Evolutionary conservation across 2,113 vertebrate genomes (phyloP), one percentile per base, ranked within the genome.

Genomic region (Stercorarius parasiticus): DNA sequence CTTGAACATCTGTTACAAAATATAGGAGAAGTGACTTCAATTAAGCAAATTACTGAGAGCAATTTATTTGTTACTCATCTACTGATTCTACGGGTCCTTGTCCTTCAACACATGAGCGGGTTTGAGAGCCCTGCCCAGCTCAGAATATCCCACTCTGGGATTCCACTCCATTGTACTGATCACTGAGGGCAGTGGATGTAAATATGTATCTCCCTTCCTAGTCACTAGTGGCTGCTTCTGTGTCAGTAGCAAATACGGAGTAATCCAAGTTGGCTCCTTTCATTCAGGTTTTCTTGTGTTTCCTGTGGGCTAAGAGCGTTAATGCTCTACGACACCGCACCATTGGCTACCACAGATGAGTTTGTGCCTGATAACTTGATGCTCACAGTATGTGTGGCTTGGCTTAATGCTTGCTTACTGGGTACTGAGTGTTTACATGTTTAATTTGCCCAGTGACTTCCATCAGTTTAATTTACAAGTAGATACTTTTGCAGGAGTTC

Each of bases 261-360:
- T 26, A 32, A 18, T 10, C 12, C 4, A 20, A 49, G 9, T 64
- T 47, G n/a, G 38, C 62, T 43, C 58, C 34, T 43, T 76, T 36
- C 3, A 3, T 32, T 74, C 11, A 27, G 43, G 9, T 65, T 58
- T 50, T 79, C 43, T 23, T 36, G 42, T 0, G 3, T 65, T 65
- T 74, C 38, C 34, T 74, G 55, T 36, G 71, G 25, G 12, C 56
- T 38, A 23, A 36, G 61, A 43, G 22, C 22, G 18, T 53, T 25
- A 17, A 15, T 36, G 38, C 2, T 0, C 23, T 15, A 3, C 32
- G 66, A 5, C 50, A 12, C 13, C 20, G 5, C 50, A 12, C 13
- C 20, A 5, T 16, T 64, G 66, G 34, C 71, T 53, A 13, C 29
- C 15, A 19, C 7, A 5, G 36, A 7, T 19, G 13, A n/a, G 11